Percentiles rank a stretch among this genome's conserved stretches.
Conservation (phyloP, 2,113 vertebrate species). For the Crypturellus undulatus region DNA sequence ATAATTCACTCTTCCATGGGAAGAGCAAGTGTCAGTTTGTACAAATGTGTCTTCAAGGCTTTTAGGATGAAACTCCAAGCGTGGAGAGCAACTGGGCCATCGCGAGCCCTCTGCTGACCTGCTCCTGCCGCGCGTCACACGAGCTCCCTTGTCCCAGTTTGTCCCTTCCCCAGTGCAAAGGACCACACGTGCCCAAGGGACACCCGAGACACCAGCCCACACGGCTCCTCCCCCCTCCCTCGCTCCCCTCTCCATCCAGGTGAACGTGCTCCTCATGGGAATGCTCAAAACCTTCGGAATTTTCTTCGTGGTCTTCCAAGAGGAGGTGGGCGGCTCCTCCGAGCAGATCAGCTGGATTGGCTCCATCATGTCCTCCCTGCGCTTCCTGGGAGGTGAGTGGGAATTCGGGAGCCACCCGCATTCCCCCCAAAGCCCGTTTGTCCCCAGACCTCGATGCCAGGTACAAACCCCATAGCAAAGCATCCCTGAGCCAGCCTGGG, state of each 20-base stretch:
- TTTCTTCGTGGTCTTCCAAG: slow-evolving; percentile 93
- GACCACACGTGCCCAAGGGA: no score
- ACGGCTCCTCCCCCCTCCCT: neutral
- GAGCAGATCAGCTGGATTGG: slow-evolving; percentile 94
- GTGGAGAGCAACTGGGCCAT: fast-evolving
- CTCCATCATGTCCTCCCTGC: slow-evolving; percentile 92
- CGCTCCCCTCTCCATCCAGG: slow-evolving; percentile 72
- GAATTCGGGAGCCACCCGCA: fast-evolving
- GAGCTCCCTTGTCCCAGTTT: fast-evolving
- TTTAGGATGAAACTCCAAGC: neutral
- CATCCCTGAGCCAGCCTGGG: fast-evolving
- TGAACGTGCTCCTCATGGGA: slow-evolving; percentile 91
- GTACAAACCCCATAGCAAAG: neutral
- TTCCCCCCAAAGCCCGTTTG: fast-evolving
- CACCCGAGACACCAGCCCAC: neutral
- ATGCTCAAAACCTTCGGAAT: slow-evolving; percentile 91
- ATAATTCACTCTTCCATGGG: neutral
- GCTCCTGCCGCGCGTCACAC: fast-evolving
- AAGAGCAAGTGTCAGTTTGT: neutral
- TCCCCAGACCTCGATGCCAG: fast-evolving
- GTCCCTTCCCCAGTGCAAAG: neutral
- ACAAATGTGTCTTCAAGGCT: neutral
- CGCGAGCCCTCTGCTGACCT: fast-evolving
- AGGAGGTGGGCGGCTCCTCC: slow-evolving; percentile 88
- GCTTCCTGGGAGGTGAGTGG: slow-evolving; percentile 87